phyloP scores from a whole-genome alignment of 1,140 invertebrate genomes.

The Vollenhovia emeryi region DNA sequence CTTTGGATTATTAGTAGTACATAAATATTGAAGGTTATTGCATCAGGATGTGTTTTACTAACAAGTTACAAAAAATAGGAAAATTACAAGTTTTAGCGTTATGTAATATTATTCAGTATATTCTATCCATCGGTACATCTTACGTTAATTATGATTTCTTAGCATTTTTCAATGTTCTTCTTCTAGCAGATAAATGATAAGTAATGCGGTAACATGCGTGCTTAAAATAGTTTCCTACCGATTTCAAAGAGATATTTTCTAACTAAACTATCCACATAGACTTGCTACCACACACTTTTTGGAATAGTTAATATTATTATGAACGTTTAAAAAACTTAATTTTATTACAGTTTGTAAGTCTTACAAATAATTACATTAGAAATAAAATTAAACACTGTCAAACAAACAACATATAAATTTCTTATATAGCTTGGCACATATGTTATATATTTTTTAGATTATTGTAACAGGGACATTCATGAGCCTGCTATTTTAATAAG shows the following conservation, averaged over 20 bases:
- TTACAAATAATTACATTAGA: neutral
- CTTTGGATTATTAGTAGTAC: conserved; percentile 14
- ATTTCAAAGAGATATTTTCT: neutral
- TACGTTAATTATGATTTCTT: conserved; percentile 56
- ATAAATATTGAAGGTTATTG: conserved; percentile 4
- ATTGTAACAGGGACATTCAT: neutral
- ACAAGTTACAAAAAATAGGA: neutral
- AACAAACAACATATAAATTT: neutral
- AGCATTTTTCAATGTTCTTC: neutral
- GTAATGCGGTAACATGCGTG: conserved; percentile 59
- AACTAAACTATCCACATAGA: neutral
- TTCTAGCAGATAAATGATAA: conserved; percentile 21
- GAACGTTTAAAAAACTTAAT: neutral
- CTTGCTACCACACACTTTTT: neutral
- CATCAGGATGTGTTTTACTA: neutral
- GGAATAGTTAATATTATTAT: neutral
- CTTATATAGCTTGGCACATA: neutral
- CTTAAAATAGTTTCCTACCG: conserved; percentile 67
- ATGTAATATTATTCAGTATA: neutral
- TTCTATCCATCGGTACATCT: neutral
- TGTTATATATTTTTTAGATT: neutral
- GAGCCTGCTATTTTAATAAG: neutral
- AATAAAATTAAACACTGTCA: neutral
- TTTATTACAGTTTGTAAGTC: neutral
- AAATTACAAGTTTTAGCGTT: neutral